Evolutionary conservation across 2,888 invertebrate genomes (phyloP).

Genomic region (Sarcophaga subvicina): DNA sequence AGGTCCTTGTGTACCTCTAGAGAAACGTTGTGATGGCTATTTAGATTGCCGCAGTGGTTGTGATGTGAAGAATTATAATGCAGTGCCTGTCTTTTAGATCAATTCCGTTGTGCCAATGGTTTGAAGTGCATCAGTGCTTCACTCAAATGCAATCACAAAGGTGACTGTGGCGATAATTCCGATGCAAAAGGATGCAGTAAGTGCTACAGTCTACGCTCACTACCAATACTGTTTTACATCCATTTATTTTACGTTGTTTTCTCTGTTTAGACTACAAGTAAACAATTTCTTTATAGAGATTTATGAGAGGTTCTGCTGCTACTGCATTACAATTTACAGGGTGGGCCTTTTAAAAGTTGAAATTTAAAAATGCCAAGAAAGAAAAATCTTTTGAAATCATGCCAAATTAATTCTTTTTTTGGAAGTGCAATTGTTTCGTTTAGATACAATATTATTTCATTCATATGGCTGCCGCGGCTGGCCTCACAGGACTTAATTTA

Average conservation of each 20-base stretch:
- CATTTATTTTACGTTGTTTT: background rate
- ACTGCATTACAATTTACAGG: too few relatives aligned
- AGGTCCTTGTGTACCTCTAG: slow-evolving; percentile 93
- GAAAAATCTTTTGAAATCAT: background rate
- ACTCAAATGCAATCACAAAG: slow-evolving; percentile 93
- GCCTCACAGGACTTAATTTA: too few relatives aligned
- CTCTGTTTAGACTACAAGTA: slow-evolving; percentile 10
- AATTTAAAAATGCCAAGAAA: too few relatives aligned
- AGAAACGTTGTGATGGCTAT: slow-evolving; percentile 95
- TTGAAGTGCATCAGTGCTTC: slow-evolving; percentile 89
- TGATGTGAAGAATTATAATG: slow-evolving; percentile 90
- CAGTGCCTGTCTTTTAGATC: slow-evolving; percentile 89
- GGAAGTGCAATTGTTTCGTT: too few relatives aligned
- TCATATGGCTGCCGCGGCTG: too few relatives aligned
- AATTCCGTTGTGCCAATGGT: slow-evolving; percentile 94
- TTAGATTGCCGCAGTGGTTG: slow-evolving; percentile 92
- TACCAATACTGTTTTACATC: background rate
- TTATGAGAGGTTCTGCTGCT: background rate
- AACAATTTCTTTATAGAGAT: slow-evolving; percentile 12
- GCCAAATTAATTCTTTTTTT: too few relatives aligned
- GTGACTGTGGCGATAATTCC: slow-evolving; percentile 95
- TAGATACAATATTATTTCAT: too few relatives aligned
- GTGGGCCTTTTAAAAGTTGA: too few relatives aligned
- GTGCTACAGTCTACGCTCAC: slow-evolving; percentile 77
- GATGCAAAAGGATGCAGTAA: slow-evolving; percentile 95